Evolutionary conservation across 2,888 invertebrate species (phyloP), one percentile per base, ranked within the genome.

Genomic region (Orthosia incerta): DNA sequence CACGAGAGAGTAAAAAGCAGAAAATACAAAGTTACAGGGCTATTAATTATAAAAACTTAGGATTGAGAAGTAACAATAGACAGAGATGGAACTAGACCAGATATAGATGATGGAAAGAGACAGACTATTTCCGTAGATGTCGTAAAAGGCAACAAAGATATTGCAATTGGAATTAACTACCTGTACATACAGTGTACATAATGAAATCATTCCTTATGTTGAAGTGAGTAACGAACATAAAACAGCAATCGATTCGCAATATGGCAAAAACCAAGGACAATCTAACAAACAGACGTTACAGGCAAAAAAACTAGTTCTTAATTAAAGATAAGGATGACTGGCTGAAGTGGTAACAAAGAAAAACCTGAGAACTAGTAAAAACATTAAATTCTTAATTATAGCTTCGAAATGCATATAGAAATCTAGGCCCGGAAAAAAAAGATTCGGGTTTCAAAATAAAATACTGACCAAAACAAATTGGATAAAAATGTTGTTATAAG

Each of bases 231-330:
- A 53, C 18, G 15, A 51, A 48, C 20, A 20, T 48, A 15, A 53
- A 45, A 39, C 48, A 46, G 18, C 39, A 45, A 60, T 70, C n/a
- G 26, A 60, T 55, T 45, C 18, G 11, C 4, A 20, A 69, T 50
- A 26, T 15, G 15, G 20, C 20, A 70, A 69, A 77, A 46, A 74
- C 59, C 23, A 53, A 69, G 23, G 9, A n/a, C 46, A 9, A 0
- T 3, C 45, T 31, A 46, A 26, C 2, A 23, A 77, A 68, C 39
- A n/a, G 48, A 39, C 46, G n/a, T 23, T 46, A 53, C 16, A 13
- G 20, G 31, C 16, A n/a, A 76, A 66, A 55, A 76, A 76, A 9
- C 16, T 64, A n/a, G n/a, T n/a, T 55, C 18, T 65, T 48, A n/a
- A 31, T 46, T 23, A 53, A n/a, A 23, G 4, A 56, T 15, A 55